Evolutionary conservation across 1,140 invertebrate species (phyloP).

Genomic region (Stegodyphus mimosarum): DNA sequence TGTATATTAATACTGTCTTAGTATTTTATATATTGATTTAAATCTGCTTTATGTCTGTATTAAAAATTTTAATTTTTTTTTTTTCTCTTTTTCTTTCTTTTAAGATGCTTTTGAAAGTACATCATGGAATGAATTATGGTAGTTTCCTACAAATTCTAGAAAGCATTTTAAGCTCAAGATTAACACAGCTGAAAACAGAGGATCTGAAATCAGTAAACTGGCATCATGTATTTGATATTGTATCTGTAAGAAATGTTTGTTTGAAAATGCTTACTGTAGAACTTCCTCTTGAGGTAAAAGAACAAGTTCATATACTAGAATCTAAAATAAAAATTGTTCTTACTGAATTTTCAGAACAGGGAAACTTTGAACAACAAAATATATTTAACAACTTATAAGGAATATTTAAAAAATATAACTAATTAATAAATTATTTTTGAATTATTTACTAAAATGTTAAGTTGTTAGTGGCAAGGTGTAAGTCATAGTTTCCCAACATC

Average conservation of each 20-base stretch:
- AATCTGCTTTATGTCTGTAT: background rate
- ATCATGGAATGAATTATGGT: slow-evolving; percentile 84
- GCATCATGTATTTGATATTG: slow-evolving; percentile 20
- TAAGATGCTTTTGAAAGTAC: slow-evolving; percentile 83
- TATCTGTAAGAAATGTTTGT: slow-evolving; percentile 17
- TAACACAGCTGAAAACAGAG: background rate
- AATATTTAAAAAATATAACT: no score
- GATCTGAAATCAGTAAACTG: background rate
- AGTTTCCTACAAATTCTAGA: slow-evolving; percentile 78
- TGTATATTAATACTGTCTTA: background rate
- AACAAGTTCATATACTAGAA: background rate
- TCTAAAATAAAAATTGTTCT: background rate
- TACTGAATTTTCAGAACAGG: background rate
- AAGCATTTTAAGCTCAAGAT: slow-evolving; percentile 70
- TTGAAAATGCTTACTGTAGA: slow-evolving; percentile 13
- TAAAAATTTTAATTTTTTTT: background rate
- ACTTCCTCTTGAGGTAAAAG: background rate
- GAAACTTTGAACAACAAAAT: no score
- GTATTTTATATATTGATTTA: background rate
- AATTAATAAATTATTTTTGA: no score
- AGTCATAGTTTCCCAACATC: no score
- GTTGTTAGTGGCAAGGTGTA: no score
- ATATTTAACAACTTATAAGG: no score
- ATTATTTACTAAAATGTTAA: no score
- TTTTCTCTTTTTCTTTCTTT: background rate